Base-by-base conservation (phyloP, 2,113 vertebrate genomes). In the Edolisoma coerulescens region DNA sequence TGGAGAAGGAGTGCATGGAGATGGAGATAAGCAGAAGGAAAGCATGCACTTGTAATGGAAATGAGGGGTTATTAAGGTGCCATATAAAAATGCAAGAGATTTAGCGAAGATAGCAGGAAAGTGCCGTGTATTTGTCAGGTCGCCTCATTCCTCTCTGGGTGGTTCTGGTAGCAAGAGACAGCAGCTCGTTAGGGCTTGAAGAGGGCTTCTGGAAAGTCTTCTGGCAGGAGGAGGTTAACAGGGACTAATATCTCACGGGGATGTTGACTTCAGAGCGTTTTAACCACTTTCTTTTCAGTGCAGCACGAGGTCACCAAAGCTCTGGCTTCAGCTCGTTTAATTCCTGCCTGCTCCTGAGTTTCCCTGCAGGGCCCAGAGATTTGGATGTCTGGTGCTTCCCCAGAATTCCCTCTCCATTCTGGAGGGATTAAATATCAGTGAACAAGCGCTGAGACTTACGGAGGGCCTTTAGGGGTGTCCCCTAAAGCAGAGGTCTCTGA, bases 41-140 rank as follows among this genome's bases (percentile, higher is more conserved):
- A 95, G 92, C 95, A 96, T 83, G 95, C 96, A 96, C 96, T 97
- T 97, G 96, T 97, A 63, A 97, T 97, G 97, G 97, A 97, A 97
- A 97, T 97, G 95, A 97, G 96, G 96, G 97, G 96, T 96, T 97
- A 97, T 97, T 97, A 97, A 97, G 95, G 90, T 97, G 97, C 96
- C 97, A 95, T 97, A 97, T 97, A 97, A 97, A 97, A 97, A 97
- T 95, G 97, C 92, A 41, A 61, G 97, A 85, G 93, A 85, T 95
- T 80, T 24, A 9, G 91, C 22, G 16, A 42, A 95, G 97, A 97
- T 97, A 97, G 90, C 82, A 77, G 83, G 50, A 9, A 90, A 94
- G 91, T 9, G 95, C 84, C 90, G 61, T 10, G 22, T 68, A 20
- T 95, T 92, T 95, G 95, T 93, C 90, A 23, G 96, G 87, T 75